phyloP scores from a whole-genome alignment of 2,113 vertebrate genomes.

The Hippocampus mohnikei region DNA sequence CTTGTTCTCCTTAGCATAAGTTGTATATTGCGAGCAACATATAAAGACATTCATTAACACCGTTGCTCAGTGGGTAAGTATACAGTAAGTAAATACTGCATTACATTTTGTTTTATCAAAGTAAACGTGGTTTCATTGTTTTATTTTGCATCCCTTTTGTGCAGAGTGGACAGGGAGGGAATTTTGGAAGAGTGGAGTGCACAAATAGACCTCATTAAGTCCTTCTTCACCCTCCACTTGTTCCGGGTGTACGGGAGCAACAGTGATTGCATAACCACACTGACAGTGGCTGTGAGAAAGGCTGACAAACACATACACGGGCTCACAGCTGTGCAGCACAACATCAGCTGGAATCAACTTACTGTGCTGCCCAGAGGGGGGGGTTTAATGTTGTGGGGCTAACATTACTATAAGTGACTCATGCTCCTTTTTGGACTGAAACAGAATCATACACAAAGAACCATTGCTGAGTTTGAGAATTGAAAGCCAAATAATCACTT shows the following conservation, averaged over 20 bases:
- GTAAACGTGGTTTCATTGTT: neutral
- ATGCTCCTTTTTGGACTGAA: neutral
- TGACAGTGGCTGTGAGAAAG: slow-evolving; percentile 17
- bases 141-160: slow-evolving; percentile 6
- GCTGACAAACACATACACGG: slow-evolving; percentile 10
- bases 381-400: neutral
- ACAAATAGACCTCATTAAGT: slow-evolving; percentile 53
- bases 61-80: too few species aligned
- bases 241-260: slow-evolving; percentile 40
- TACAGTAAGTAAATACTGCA: too few species aligned
- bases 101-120: too few species aligned
- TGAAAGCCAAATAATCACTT: too few species aligned
- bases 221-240: slow-evolving; percentile 53
- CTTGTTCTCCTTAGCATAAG: too few species aligned
- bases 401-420: neutral
- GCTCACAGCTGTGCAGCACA: slow-evolving; percentile 29
- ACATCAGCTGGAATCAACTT: slow-evolving; percentile 30
- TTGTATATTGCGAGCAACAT: too few species aligned
- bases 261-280: slow-evolving; percentile 41
- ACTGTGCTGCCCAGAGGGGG: slow-evolving; percentile 10
- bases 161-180: slow-evolving; percentile 14
- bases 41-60: too few species aligned
- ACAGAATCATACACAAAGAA: neutral
- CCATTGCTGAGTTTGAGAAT: neutral
- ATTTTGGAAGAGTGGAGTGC: slow-evolving; percentile 30